Evolutionary conservation across 2,113 vertebrate genomes (phyloP), one percentile per base, ranked within the genome.

Genomic region (Menidia beryllina): DNA sequence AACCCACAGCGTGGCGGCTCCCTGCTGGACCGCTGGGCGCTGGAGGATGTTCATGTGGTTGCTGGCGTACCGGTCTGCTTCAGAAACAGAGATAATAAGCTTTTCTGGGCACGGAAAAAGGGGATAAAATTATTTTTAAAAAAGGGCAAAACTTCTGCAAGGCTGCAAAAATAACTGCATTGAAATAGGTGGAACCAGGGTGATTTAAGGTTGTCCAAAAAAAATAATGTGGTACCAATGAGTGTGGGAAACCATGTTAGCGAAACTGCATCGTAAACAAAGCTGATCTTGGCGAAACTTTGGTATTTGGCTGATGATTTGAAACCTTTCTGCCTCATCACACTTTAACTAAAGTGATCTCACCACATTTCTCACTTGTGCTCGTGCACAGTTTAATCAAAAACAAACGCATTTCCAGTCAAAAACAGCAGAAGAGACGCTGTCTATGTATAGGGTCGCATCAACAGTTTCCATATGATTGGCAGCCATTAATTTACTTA

Each of bases 1-100:
- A 10, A 79, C 51, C 45, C 19, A 43, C 1, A 51, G 47, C 30
- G 9, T 51, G 41, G 48, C n/a, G 2, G 50, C 62, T 54, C 51
- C 27, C 45, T 27, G 23, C 49, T 0, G 24, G 21, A 27, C 24
- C 11, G 3, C 55, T 27, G 56, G 12, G 61, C 8, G 8, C 30
- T 34, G 30, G 30, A 34, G 30, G 30, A 6, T 34, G 30, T 10
- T 34, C 30, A 10, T 34, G 30, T 34, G 10, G 30, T 34, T 34
- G 30, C 30, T 34, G 30, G 30, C 10, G 30, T 1, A 6, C 10
- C 5, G 30, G 30, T 34, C 10, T 34, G 30, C 30, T 34, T 34
- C 30, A 34, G 30, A 34, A 34, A 34, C 5, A 2, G 30, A 34
- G 30, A 34, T 8, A 34, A 34, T 34, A 34, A 3, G 30, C 30